These are phyloP conservation scores for Promerops cafer DNA, from an alignment of 2,113 vertebrate species.

Conservation along the genomic window DNA sequence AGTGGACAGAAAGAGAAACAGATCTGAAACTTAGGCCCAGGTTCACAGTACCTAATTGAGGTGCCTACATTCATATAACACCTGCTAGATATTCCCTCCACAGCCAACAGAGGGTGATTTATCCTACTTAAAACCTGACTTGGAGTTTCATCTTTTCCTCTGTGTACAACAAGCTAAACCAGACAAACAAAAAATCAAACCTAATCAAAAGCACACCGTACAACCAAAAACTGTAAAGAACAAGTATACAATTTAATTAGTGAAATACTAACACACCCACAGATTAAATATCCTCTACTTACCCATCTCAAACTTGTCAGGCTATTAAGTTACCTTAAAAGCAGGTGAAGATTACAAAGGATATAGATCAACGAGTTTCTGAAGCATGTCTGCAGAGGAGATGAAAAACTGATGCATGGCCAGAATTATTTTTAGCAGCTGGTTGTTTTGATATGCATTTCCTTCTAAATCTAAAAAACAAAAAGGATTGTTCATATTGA, in stretches of 20 bases:
- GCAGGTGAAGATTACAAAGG: slow-evolving; percentile 70
- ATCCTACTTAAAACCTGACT: neutral
- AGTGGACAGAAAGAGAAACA: neutral
- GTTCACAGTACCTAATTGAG: neutral
- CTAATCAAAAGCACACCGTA: neutral
- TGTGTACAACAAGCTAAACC: neutral
- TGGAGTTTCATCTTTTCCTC: neutral
- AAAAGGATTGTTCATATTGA: neutral
- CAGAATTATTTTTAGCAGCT: slow-evolving; percentile 87
- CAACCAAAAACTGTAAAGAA: neutral
- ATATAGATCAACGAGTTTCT: slow-evolving; percentile 88
- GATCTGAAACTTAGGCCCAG: neutral
- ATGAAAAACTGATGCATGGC: slow-evolving; percentile 92
- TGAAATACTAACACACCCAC: neutral
- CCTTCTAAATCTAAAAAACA: slow-evolving; percentile 84
- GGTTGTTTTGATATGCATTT: slow-evolving; percentile 79
- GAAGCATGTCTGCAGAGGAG: slow-evolving; percentile 87
- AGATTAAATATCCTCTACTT: neutral
- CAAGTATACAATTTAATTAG: neutral
- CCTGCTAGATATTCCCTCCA: neutral
- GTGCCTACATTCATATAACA: neutral
- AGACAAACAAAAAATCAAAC: neutral
- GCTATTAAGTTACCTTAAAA: neutral
- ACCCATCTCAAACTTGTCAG: neutral
- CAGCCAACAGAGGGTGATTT: neutral